A percentile compares a stretch with the other conserved stretches of the same genome.
These are phyloP conservation scores for Oryzaephilus surinamensis DNA, from an alignment of 1,140 invertebrate species.

Conservation along the genomic window DNA sequence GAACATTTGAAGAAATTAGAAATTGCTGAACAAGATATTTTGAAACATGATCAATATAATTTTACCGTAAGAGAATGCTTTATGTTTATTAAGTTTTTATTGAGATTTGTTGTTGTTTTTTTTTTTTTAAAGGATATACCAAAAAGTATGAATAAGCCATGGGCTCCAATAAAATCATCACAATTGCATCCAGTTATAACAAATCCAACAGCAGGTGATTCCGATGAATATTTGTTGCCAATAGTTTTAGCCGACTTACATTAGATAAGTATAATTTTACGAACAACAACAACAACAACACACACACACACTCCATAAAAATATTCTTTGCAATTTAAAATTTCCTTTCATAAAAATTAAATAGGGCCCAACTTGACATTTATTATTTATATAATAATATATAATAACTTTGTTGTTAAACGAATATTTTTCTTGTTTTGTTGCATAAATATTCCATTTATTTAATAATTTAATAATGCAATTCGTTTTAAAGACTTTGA, in stretches of 20 bases:
- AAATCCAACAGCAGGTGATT: conserved; percentile 30
- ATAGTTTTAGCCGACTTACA: conserved; percentile 33
- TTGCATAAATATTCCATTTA: too few species aligned
- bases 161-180: conserved; percentile 33
- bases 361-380: too few species aligned
- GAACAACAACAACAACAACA: conserved; percentile 8
- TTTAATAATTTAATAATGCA: too few species aligned
- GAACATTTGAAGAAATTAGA: conserved; percentile 47
- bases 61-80: too few species aligned
- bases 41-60: too few species aligned
- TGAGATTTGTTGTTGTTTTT: conserved; percentile 1
- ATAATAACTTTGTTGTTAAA: too few species aligned
- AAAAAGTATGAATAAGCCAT: conserved; percentile 37
- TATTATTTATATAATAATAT: too few species aligned
- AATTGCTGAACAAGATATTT: conserved; percentile 49
- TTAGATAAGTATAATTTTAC: conserved; percentile 26
- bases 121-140: too few species aligned
- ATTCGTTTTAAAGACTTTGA: too few species aligned
- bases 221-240: conserved; percentile 37
- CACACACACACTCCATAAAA: too few species aligned
- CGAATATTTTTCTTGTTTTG: too few species aligned
- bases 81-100: neutral
- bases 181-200: conserved; percentile 37
- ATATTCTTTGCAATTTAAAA: conserved; percentile 1
- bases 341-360: too few species aligned